Percentiles rank a stretch among this genome's conserved stretches.
phyloP scores from a whole-genome alignment of 2,888 invertebrate species.

The Stratiomys singularior region DNA sequence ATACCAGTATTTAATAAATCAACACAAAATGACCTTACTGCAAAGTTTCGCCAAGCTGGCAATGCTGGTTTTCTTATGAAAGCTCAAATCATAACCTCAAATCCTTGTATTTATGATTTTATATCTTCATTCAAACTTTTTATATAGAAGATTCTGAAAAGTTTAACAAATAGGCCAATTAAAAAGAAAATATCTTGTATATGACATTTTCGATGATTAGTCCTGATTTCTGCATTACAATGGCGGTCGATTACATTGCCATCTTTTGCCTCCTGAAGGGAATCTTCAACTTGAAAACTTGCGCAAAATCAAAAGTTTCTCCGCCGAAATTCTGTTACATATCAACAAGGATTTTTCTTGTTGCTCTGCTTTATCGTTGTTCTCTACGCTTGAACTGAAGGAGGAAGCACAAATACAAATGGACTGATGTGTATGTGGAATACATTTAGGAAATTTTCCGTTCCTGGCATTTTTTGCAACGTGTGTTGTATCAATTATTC shows the following conservation, averaged over 20 bases:
- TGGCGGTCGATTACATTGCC: not conserved
- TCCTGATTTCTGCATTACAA: not conserved
- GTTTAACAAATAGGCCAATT: too few relatives aligned
- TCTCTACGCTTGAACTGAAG: too few relatives aligned
- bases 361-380: too few relatives aligned
- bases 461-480: conserved; percentile 13
- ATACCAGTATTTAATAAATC: too few relatives aligned
- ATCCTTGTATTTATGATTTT: not conserved
- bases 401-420: not conserved
- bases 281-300: not conserved
- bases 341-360: too few relatives aligned
- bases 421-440: not conserved
- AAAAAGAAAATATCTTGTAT: too few relatives aligned
- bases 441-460: not conserved
- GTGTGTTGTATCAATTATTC: conserved; percentile 21
- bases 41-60: too few relatives aligned
- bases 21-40: too few relatives aligned
- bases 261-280: not conserved
- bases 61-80: not conserved
- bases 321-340: not conserved
- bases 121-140: too few relatives aligned
- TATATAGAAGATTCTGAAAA: too few relatives aligned
- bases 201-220: too few relatives aligned
- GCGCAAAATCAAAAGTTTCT: not conserved
- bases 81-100: conserved; percentile 12